Conservation (phyloP, 2,797 vertebrate genomes). For the Chiroxiphia lanceolata region DNA sequence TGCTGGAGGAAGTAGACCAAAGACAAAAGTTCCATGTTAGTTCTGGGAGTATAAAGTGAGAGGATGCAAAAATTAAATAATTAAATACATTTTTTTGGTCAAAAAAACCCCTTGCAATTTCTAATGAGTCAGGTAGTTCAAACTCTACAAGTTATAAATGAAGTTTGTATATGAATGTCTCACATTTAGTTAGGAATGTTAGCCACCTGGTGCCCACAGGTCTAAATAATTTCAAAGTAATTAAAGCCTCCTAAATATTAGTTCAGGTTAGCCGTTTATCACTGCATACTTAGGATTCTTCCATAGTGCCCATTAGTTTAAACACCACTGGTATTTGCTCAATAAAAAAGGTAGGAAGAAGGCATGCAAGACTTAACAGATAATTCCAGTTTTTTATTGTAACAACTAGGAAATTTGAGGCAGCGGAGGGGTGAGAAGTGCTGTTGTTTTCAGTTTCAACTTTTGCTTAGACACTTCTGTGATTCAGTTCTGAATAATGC, state of each 20-base stretch:
- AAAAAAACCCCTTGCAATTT: neutral
- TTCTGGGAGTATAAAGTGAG: neutral
- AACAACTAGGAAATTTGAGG: neutral
- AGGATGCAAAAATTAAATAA: neutral
- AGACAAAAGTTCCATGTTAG: neutral
- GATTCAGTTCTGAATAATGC: neutral
- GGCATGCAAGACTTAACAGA: neutral
- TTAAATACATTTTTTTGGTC: neutral
- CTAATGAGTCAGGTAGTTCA: neutral
- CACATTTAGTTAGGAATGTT: neutral
- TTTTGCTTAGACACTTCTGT: neutral
- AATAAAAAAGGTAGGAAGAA: neutral
- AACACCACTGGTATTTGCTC: neutral
- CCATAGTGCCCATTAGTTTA: neutral
- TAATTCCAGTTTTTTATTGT: neutral
- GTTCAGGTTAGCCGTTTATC: neutral
- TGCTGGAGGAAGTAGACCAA: neutral
- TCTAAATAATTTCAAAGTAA: neutral
- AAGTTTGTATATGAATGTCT: neutral
- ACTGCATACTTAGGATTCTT: neutral
- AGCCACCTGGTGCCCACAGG: neutral
- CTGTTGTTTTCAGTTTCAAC: neutral
- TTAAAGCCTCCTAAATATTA: neutral
- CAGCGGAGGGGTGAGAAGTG: fast-evolving
- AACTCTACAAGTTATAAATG: neutral